phyloP scores from a whole-genome alignment of 2,888 invertebrate genomes.

The Falcaria lacertinaria region DNA sequence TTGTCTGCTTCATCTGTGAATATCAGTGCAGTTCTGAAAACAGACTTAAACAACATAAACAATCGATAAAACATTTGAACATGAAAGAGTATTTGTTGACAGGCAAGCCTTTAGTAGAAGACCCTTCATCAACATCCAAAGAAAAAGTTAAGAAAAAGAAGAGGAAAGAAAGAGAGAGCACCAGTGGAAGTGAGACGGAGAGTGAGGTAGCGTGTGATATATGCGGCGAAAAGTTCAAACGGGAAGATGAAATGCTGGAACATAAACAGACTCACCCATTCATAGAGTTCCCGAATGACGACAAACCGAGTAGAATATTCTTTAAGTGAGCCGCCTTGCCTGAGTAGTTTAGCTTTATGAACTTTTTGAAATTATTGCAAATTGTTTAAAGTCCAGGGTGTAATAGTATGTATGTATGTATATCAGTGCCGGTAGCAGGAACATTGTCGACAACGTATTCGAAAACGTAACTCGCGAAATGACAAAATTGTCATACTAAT shows the following conservation, averaged over 20 bases:
- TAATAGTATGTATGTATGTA: no score
- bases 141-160: conserved; percentile 27
- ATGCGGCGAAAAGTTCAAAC: conserved; percentile 61
- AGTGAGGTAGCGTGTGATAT: conserved; percentile 55
- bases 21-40: conserved; percentile 70
- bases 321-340: conserved; percentile 51
- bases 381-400: no score
- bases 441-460: no score
- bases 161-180: conserved; percentile 36
- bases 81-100: conserved; percentile 63
- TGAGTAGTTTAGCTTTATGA: background rate
- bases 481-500: no score
- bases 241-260: conserved; percentile 54
- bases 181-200: conserved; percentile 15
- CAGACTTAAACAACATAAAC: conserved; percentile 59
- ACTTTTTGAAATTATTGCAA: background rate
- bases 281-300: conserved; percentile 71
- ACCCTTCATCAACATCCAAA: conserved; percentile 40
- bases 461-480: no score
- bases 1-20: conserved; percentile 71
- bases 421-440: no score
- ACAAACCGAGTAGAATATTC: conserved; percentile 72
- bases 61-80: conserved; percentile 57
- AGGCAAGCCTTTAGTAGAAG: conserved; percentile 46
- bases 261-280: conserved; percentile 73